Conservation (phyloP, 2,113 vertebrate genomes). For the Cricetomys ansorgei region DNA sequence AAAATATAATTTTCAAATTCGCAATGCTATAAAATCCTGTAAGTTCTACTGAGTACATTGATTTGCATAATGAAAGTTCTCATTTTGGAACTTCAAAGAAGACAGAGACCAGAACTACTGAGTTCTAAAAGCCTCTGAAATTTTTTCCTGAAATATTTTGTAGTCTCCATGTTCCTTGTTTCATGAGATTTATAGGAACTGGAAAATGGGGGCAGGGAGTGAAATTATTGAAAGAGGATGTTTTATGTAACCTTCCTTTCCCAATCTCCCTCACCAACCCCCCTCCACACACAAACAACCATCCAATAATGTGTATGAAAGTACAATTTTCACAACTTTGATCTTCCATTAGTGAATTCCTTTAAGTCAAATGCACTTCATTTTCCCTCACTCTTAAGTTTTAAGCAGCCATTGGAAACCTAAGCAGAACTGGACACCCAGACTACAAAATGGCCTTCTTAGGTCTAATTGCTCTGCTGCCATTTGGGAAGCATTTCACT, state of each 20-base stretch:
- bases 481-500: conserved; percentile 1
- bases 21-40: background rate
- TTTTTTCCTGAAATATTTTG: conserved; percentile 28
- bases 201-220: background rate
- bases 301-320: background rate
- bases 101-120: background rate
- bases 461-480: conserved; percentile 22
- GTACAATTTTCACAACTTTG: conserved; percentile 60
- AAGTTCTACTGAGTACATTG: background rate
- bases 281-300: background rate
- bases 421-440: conserved; percentile 23
- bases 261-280: background rate
- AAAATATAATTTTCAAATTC: conserved; percentile 35
- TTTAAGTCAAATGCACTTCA: conserved; percentile 64
- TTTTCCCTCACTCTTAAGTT: background rate
- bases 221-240: background rate
- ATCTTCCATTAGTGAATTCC: conserved; percentile 69
- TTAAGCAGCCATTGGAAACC: conserved; percentile 65
- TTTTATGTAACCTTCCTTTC: background rate
- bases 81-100: conserved; percentile 2
- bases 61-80: background rate
- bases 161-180: conserved; percentile 32
- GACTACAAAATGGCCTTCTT: conserved; percentile 35
- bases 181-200: background rate
- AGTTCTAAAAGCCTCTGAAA: conserved; percentile 41